Percentiles rank a stretch among this genome's conserved stretches.
phyloP scores from a whole-genome alignment of 2,888 invertebrate species.

The Thera obeliscata region DNA sequence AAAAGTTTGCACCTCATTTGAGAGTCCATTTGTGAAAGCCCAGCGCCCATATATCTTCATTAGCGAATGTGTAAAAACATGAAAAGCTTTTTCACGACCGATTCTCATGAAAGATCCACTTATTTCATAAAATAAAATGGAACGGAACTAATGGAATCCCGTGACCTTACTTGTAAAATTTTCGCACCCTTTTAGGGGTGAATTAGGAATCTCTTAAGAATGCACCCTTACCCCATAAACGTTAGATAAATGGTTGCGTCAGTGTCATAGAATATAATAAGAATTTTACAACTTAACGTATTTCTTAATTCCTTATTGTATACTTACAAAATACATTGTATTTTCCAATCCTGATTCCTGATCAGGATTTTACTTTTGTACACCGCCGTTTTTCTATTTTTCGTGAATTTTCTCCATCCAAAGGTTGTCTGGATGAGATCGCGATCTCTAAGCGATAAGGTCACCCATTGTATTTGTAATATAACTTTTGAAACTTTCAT shows the following conservation, averaged over 20 bases:
- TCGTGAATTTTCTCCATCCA: too few relatives aligned
- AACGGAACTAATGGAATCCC: neutral
- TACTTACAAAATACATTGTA: too few relatives aligned
- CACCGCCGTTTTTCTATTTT: too few relatives aligned
- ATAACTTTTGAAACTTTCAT: too few relatives aligned
- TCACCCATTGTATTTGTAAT: too few relatives aligned
- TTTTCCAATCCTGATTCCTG: too few relatives aligned
- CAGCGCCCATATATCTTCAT: conserved; percentile 24
- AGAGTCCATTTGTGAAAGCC: conserved; percentile 36
- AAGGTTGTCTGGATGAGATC: too few relatives aligned
- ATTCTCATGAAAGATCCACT: conserved; percentile 16
- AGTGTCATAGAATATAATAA: too few relatives aligned
- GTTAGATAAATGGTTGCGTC: neutral
- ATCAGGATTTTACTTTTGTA: too few relatives aligned
- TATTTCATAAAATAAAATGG: conserved; percentile 10
- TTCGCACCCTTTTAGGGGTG: neutral
- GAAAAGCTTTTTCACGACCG: conserved; percentile 11
- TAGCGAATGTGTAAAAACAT: conserved; percentile 28
- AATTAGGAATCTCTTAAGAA: neutral
- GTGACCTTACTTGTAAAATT: neutral
- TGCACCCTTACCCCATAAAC: neutral
- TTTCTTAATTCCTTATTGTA: too few relatives aligned
- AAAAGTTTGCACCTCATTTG: conserved; percentile 22
- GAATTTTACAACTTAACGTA: too few relatives aligned
- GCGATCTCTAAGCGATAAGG: too few relatives aligned